Percentiles rank a stretch among this genome's conserved stretches.
These are phyloP conservation scores for Pangasius krempfi DNA, from an alignment of 2,797 vertebrate genomes.

Conservation along the genomic window DNA sequence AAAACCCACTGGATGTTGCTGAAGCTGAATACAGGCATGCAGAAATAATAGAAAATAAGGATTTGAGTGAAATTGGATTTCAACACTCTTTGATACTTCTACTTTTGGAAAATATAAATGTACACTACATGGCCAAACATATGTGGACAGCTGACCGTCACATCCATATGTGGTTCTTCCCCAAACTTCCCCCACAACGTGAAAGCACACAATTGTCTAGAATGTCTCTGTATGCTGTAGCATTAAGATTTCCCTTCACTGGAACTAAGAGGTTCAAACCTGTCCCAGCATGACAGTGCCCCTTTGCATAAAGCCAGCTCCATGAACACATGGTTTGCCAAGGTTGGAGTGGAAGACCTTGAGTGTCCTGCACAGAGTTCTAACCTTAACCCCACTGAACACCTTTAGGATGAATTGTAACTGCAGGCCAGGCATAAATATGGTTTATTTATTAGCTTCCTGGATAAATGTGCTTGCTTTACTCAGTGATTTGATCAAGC, in stretches of 20 bases:
- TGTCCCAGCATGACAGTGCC: not conserved
- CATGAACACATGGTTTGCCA: not conserved
- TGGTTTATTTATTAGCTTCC: not conserved
- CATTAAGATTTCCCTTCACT: not conserved
- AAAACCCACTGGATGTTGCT: not conserved
- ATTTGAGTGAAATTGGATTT: not conserved
- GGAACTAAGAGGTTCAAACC: not conserved
- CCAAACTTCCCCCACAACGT: not conserved
- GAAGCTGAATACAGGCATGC: not conserved
- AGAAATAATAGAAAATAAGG: not conserved
- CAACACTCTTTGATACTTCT: not conserved
- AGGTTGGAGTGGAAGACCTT: not conserved
- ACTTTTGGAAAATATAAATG: not conserved
- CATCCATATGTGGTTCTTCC: not conserved
- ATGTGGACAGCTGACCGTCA: not conserved
- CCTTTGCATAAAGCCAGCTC: not conserved
- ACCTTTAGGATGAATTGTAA: not conserved
- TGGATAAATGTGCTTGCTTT: not conserved
- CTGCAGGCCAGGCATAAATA: not conserved
- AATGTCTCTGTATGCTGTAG: not conserved
- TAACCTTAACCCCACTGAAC: not conserved
- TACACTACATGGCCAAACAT: not conserved
- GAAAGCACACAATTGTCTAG: not conserved
- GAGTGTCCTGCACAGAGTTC: not conserved
- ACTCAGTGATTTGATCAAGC: not conserved